Percentiles rank a stretch among this genome's conserved stretches.
Conservation (phyloP, 64 coral and sea anemone species). For the Montipora cactus region DNA sequence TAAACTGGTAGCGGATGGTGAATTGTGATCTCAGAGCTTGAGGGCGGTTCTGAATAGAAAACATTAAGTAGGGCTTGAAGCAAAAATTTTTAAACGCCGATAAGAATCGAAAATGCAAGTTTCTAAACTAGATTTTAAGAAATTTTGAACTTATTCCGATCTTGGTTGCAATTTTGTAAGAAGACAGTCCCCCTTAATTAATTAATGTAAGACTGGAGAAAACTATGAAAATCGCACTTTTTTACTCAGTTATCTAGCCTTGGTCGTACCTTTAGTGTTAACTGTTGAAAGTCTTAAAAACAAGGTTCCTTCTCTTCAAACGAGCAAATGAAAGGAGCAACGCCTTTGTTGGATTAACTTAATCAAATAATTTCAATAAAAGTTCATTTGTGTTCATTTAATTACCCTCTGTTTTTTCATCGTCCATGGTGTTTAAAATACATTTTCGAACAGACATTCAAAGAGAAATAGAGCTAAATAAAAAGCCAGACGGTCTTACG, state of each 20-base stretch:
- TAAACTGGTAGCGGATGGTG: constrained; percentile 68
- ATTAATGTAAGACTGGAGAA: no score
- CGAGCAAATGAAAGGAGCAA: background rate
- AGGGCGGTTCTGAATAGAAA: constrained; percentile 15
- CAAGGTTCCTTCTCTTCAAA: background rate
- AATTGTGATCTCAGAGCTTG: constrained; percentile 28
- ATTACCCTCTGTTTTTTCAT: background rate
- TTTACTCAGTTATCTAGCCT: no score
- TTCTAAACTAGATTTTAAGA: background rate
- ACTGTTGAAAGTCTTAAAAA: no score
- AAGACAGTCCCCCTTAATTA: background rate
- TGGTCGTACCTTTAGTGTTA: no score
- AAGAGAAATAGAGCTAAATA: no score
- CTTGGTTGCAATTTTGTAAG: background rate
- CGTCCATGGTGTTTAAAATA: no score
- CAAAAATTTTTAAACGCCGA: background rate
- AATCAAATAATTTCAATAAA: background rate
- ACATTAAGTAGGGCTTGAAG: background rate
- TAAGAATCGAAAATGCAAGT: background rate
- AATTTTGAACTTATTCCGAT: no score
- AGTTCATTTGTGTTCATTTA: background rate
- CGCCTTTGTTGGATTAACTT: background rate
- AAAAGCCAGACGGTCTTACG: background rate
- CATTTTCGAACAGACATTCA: background rate
- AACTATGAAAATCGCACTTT: no score